phyloP scores from a whole-genome alignment of 2,113 vertebrate genomes.

The Eurypyga helias region DNA sequence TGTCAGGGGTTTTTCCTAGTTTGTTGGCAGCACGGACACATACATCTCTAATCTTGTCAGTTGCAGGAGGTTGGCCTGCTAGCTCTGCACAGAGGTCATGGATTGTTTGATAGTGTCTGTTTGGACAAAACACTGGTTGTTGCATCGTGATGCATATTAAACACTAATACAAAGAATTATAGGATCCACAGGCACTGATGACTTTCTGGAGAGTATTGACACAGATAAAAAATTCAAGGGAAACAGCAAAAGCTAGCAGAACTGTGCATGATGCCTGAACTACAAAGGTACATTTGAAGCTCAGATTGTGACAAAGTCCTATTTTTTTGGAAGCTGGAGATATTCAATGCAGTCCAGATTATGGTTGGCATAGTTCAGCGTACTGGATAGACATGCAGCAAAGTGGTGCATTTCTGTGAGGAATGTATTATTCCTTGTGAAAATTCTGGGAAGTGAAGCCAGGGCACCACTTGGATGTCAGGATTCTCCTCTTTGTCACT shows the following conservation, averaged over 20 bases:
- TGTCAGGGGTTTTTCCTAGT: background rate
- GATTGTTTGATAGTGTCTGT: background rate
- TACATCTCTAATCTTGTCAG: background rate
- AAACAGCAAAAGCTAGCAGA: background rate
- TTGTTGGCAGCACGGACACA: background rate
- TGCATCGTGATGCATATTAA: rapidly evolving
- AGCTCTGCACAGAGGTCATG: rapidly evolving
- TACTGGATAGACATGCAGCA: background rate
- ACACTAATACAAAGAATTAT: background rate
- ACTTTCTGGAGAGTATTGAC: background rate
- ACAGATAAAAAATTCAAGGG: background rate
- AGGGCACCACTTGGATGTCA: background rate
- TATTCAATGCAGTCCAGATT: background rate
- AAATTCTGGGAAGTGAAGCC: background rate
- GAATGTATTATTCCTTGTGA: background rate
- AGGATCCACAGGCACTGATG: background rate
- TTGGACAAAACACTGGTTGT: background rate
- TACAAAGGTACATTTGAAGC: background rate
- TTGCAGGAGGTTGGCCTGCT: background rate
- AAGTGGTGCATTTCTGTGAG: background rate
- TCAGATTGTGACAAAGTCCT: background rate
- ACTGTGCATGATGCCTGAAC: background rate
- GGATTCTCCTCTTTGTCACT: background rate
- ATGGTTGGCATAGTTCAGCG: background rate
- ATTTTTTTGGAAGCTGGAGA: background rate